phyloP scores from a whole-genome alignment of 1,140 invertebrate genomes.

The Muscidifurax raptorellus region DNA sequence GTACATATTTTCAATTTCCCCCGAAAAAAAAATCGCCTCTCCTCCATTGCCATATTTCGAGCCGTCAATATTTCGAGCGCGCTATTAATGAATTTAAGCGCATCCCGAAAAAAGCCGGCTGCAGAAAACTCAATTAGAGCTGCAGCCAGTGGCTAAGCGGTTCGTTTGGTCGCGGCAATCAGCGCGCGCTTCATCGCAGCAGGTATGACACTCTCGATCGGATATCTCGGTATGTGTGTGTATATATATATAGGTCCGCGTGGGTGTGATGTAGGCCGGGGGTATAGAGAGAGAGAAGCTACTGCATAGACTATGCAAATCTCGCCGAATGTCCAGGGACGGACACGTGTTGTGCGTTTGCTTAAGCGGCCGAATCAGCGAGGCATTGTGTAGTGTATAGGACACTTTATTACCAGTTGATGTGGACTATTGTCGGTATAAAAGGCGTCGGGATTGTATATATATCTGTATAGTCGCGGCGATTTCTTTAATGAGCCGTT shows the following conservation, averaged over 20 bases:
- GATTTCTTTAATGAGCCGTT: neutral
- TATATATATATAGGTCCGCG: neutral
- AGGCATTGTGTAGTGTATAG: neutral
- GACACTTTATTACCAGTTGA: neutral
- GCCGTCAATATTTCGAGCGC: neutral
- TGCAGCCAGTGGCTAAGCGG: neutral
- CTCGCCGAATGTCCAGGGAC: neutral
- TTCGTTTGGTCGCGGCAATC: conserved; percentile 28
- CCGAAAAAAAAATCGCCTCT: neutral
- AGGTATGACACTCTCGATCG: neutral
- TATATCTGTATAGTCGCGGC: neutral
- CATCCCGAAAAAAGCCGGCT: neutral
- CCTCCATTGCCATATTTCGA: neutral
- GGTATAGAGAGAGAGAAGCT: neutral
- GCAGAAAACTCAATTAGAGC: conserved; percentile 23
- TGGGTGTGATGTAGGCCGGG: neutral
- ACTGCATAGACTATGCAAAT: conserved; percentile 14
- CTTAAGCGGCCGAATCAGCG: conserved; percentile 13
- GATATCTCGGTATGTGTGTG: no score
- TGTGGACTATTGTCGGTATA: neutral
- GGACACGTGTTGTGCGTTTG: neutral
- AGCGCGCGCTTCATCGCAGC: conserved; percentile 8
- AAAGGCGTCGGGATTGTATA: no score
- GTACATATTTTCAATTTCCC: neutral
- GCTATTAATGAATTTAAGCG: neutral